Base-by-base conservation (phyloP, 2,797 vertebrate species). In the Cercopithecus mitis region DNA sequence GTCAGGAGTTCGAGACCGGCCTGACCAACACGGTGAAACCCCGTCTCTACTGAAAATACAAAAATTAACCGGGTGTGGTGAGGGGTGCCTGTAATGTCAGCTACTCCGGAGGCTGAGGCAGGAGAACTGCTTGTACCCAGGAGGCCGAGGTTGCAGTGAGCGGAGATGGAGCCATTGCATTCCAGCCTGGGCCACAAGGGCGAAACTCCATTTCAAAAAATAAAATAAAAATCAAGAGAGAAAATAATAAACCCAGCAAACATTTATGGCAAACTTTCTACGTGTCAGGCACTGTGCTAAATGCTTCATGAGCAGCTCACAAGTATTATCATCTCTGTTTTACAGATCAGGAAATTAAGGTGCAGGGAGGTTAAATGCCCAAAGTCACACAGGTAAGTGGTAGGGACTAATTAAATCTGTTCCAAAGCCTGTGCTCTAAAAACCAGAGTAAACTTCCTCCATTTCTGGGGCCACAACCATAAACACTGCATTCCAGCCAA, bases 231-330 rank as follows among this genome's bases (percentile, higher is more conserved):
- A 64, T 17, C 52, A 82, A 88, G 20, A 77, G 55, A 64, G 83
- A 92, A 94, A 87, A 93, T 50, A 75, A 86, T 58, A 43, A 58
- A 80, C 91, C n/a, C 45, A 94, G 36, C 81, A 85, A 64, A 22
- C n/a, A 81, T 43, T 81, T 72, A 88, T 6, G 43, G 80, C 80
- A 84, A 89, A 89, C 52, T 76, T 83, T 83, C 45, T 86, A 67
- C 43, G 86, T 88, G 27, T 61, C 72, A 67, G 15, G 39, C 45
- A 58, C 52, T 96, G 67, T 82, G 27, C 39, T 87, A 93, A 58
- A 84, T 43, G 61, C n/a, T 79, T 95, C 57, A 75, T 11, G 39
- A 67, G 85, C 41, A 81, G 81, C 36, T 92, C 72, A 76, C 61
- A 55, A 7, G 55, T 58, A 30, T 25, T 67, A 89, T n/a, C 75